Evolutionary conservation across 2,797 vertebrate species (phyloP), one percentile per base, ranked within the genome.

Genomic region (Brachymystax lenok): DNA sequence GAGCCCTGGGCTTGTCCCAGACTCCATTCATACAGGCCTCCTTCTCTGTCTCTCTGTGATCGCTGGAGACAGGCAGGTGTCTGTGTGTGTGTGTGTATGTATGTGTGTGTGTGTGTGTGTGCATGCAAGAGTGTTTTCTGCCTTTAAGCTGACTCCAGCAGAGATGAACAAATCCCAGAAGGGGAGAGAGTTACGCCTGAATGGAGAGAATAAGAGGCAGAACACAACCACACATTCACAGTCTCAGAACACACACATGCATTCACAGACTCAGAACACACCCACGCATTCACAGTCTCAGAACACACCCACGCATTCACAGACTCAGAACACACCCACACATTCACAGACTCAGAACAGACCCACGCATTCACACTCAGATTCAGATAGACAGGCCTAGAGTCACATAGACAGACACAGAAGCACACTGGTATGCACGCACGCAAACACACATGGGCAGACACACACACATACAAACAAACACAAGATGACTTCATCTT

Each of bases 1-100:
- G 76, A 82, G 93, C 93, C 91, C 91, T 86, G 90, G 92, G 93
- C 91, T 85, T 88, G 90, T 93, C 93, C 93, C 92, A 93, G 89
- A 91, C 83, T 79, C 77, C 76, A 71, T 84, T 88, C 82, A 84
- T 87, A 84, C 30, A 77, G 67, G 74, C 77, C 79, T 80, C 78
- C 73, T 73, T 87, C 84, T 40, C 33, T 35, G 33, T 35, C 33
- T 35, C 35, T 40, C 40, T 46, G 40, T 46, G 40, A 46, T 46
- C 40, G 40, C 40, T 46, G 40, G 40, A 46, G 40, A 46, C 40
- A 12, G 40, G 40, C 40, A 46, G 10, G 8, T 8, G 14, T 40
- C 1, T 10, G 40, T 40, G 40, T 40, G 35, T 40, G 35, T 3
- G 10, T 46, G 40, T 46, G 40, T 12, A 10, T 46, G 40, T 46